phyloP scores from a whole-genome alignment of 1,140 invertebrate species.

The Sipha flava region DNA sequence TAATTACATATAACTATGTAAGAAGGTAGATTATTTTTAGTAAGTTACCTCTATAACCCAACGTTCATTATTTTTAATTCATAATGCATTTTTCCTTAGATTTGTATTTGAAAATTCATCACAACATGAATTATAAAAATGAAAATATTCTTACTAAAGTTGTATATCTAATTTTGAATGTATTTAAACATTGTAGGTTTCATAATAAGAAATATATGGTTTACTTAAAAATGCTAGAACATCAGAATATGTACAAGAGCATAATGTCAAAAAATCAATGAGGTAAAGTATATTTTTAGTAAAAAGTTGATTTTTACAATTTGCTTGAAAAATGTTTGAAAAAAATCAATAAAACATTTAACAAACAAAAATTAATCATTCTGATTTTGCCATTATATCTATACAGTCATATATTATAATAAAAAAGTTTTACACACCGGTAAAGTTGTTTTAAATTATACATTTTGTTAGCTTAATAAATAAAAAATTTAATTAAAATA shows the following conservation, averaged over 20 bases:
- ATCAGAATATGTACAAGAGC: conserved; percentile 64
- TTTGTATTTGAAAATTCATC: too few species aligned
- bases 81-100: too few species aligned
- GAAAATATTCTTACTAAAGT: not conserved
- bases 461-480: not conserved
- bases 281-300: not conserved
- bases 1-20: too few species aligned
- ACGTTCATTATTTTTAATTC: too few species aligned
- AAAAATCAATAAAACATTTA: not conserved
- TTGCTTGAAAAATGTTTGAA: not conserved
- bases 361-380: not conserved
- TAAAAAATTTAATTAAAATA: too few species aligned
- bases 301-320: not conserved
- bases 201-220: conserved; percentile 76
- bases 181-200: conserved; percentile 50
- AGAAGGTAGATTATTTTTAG: too few species aligned
- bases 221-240: conserved; percentile 68
- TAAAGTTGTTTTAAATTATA: not conserved
- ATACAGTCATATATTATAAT: not conserved
- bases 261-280: conserved; percentile 51
- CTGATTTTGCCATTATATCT: not conserved
- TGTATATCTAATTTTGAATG: not conserved
- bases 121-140: too few species aligned
- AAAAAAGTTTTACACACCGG: not conserved
- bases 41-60: too few species aligned